Evolutionary conservation across 2,113 vertebrate genomes (phyloP).

Genomic region (Cololabis saira): DNA sequence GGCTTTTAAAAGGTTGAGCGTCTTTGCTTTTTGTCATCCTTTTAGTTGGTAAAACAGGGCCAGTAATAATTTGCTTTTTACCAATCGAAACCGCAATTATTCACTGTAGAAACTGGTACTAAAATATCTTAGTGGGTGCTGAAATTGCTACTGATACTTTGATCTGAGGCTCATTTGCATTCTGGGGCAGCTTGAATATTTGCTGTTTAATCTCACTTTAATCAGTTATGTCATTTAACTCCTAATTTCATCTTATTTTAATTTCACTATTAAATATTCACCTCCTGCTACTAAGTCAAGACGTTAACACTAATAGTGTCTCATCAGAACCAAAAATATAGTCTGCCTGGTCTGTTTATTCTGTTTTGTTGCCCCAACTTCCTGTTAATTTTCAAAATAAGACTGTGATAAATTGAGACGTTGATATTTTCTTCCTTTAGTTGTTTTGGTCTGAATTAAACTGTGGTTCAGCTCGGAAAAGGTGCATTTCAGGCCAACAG

Average conservation of each 20-base stretch:
- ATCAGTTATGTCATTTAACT: background rate
- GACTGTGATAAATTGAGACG: too few species aligned
- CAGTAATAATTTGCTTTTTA: slow-evolving; percentile 10
- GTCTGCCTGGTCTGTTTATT: background rate
- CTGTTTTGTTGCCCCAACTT: background rate
- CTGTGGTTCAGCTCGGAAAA: too few species aligned
- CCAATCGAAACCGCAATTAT: slow-evolving; percentile 34
- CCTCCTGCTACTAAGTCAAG: background rate
- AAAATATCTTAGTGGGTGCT: slow-evolving; percentile 3
- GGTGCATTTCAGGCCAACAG: background rate
- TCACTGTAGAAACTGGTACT: slow-evolving; percentile 24
- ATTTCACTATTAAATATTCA: background rate
- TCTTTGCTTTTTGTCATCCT: background rate
- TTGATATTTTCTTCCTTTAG: background rate
- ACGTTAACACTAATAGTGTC: background rate
- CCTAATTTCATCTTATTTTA: background rate
- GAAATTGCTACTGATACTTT: slow-evolving; percentile 2
- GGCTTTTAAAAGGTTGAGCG: slow-evolving; percentile 15
- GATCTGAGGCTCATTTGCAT: slow-evolving; percentile 3
- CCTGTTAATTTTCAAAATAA: background rate
- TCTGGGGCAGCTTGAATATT: slow-evolving; percentile 17
- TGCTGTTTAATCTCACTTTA: background rate
- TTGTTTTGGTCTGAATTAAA: background rate
- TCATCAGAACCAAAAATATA: background rate
- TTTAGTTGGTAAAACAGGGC: background rate